phyloP scores from a whole-genome alignment of 2,888 invertebrate genomes.

The Pterobdella sp. region DNA sequence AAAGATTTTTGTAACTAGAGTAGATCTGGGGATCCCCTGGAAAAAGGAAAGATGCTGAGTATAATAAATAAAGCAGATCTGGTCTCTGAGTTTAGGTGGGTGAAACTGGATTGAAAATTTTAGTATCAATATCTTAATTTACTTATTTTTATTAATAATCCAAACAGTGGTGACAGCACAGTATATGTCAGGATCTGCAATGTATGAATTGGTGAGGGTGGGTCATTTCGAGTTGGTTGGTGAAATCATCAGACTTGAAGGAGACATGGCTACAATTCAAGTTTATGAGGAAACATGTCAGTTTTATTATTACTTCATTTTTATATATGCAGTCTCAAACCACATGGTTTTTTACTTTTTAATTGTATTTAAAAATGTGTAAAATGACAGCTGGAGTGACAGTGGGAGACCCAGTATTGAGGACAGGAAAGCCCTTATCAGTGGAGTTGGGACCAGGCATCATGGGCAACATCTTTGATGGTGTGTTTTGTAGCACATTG shows the following conservation, averaged over 20 bases:
- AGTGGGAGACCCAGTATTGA: slow-evolving; percentile 94
- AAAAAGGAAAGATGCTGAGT: too few relatives aligned
- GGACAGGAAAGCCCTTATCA: slow-evolving; percentile 96
- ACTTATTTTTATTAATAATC: background rate
- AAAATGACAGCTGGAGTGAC: slow-evolving; percentile 71
- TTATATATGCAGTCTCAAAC: too few relatives aligned
- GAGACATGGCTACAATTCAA: slow-evolving; percentile 99
- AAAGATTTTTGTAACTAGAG: too few relatives aligned
- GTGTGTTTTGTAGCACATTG: too few relatives aligned
- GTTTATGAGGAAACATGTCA: slow-evolving; percentile 62
- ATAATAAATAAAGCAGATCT: too few relatives aligned
- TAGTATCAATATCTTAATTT: background rate
- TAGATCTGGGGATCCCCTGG: too few relatives aligned
- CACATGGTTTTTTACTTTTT: too few relatives aligned
- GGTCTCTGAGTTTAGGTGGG: too few relatives aligned
- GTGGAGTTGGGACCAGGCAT: slow-evolving; percentile 98
- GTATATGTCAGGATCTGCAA: slow-evolving; percentile 97
- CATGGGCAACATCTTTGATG: slow-evolving; percentile 98
- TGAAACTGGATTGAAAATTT: too few relatives aligned
- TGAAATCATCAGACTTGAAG: slow-evolving; percentile 98
- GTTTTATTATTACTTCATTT: too few relatives aligned
- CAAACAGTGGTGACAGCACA: slow-evolving; percentile 90
- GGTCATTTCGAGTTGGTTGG: slow-evolving; percentile 96
- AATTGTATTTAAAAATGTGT: too few relatives aligned
- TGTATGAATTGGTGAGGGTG: slow-evolving; percentile 98